Evolutionary conservation across 2,888 invertebrate species (phyloP), one percentile per base, ranked within the genome.

Genomic region (Invenusta paracnida): DNA sequence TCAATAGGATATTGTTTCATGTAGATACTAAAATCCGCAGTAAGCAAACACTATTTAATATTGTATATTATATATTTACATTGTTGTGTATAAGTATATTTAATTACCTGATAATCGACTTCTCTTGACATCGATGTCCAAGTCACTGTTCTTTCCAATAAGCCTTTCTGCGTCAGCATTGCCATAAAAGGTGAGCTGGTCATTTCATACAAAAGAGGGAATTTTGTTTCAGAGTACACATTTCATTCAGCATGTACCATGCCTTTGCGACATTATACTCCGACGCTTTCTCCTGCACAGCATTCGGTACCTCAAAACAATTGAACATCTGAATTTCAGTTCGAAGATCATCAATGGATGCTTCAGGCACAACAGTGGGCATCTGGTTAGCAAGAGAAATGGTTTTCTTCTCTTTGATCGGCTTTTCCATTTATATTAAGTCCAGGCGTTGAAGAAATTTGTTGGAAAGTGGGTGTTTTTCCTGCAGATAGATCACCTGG

Each of bases 341-440:
- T 48, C 48, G 48, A 5, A 48, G 73, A 73, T 73, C 73, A 73
- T 73, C 73, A 73, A 73, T 73, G 73, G 73, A 73, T 73, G 73
- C 73, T 73, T 2, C 73, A 73, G 73, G 73, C 73, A 73, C 73
- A 73, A 73, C 73, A 13, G 27, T 73, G 48, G 73, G 73, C 73
- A 73, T 73, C 73, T 73, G 73, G 11, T 73, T 23, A 73, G 73
- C 73, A 73, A 73, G 73, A 73, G 11, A 73, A 73, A 73, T 73
- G 25, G 17, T 73, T 73, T 73, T 73, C 27, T 23, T 73, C 73
- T 73, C 73, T 23, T 73, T 73, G 27, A 73, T 73, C 2, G 73
- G 73, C 73, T 73, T 73, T 73, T 73, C 73, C 17, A 73, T 73
- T 73, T 5, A 73, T 5, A 23, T 73, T 5, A 73, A 73, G 48